phyloP scores from a whole-genome alignment of 2,888 invertebrate genomes.

The Drosophila fungiperda region DNA sequence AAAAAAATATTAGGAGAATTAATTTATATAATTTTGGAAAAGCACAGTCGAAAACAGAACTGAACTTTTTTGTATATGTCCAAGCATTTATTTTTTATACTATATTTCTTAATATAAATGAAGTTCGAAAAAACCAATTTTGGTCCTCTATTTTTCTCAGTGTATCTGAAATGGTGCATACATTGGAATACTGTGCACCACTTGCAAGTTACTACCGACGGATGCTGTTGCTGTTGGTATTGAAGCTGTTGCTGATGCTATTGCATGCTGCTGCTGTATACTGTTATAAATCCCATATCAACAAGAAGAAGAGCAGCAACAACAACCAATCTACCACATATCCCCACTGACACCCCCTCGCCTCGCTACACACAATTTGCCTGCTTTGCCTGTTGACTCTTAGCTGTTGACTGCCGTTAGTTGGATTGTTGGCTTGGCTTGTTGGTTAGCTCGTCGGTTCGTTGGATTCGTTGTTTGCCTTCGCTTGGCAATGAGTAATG shows the following conservation, averaged over 20 bases:
- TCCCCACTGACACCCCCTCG: not conserved
- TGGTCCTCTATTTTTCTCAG: constrained; percentile 16
- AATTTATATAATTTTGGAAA: too few species aligned
- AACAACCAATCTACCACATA: not conserved
- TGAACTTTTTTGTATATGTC: too few species aligned
- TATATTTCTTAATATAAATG: too few species aligned
- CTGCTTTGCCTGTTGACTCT: constrained; percentile 64
- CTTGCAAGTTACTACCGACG: constrained; percentile 55
- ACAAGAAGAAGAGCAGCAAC: constrained; percentile 13
- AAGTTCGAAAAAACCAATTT: too few species aligned
- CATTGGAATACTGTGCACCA: constrained; percentile 72
- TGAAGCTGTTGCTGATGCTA: constrained; percentile 26
- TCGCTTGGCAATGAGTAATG: constrained; percentile 79
- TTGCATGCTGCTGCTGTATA: constrained; percentile 63
- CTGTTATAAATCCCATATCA: constrained; percentile 72
- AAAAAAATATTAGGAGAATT: too few species aligned
- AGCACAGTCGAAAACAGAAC: not conserved
- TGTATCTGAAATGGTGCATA: constrained; percentile 46
- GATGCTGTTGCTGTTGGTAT: constrained; percentile 39
- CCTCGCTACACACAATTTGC: not conserved
- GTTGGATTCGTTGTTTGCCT: constrained; percentile 68
- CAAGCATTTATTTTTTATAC: too few species aligned
- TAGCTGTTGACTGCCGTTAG: constrained; percentile 76
- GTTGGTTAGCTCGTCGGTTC: constrained; percentile 32
- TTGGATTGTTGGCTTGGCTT: constrained; percentile 57